A percentile compares a stretch with the other conserved stretches of the same genome.
Conservation (phyloP, 1,140 invertebrate species). For the Procambarus clarkii region DNA sequence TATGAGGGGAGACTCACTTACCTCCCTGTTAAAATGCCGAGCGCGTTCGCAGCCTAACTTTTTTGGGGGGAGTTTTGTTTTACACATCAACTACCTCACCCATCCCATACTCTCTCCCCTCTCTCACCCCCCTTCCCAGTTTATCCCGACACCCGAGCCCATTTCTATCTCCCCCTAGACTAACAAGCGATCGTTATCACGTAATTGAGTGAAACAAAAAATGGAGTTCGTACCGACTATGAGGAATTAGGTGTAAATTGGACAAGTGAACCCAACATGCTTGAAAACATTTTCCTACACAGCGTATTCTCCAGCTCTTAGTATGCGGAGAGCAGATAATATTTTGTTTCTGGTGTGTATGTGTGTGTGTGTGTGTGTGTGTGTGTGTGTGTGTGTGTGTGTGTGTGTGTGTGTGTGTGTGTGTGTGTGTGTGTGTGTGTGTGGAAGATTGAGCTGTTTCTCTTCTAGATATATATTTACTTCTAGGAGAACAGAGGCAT, state of each 20-base stretch:
- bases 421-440: background rate
- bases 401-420: background rate
- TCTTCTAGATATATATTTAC: no score
- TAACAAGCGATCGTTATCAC: conserved; percentile 21
- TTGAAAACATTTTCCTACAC: conserved; percentile 27
- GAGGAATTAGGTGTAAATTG: conserved; percentile 56
- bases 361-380: no score
- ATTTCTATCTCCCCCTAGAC: background rate
- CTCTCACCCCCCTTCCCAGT: no score
- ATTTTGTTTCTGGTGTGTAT: no score
- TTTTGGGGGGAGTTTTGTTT: no score
- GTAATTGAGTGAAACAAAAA: background rate
- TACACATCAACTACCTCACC: no score
- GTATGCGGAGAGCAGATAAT: no score
- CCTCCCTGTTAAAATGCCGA: background rate
- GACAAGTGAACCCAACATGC: background rate
- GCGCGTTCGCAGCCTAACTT: no score
- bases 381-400: no score
- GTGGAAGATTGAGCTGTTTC: background rate
- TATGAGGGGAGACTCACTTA: background rate
- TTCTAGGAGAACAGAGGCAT: no score
- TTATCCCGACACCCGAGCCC: background rate
- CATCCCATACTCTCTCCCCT: no score
- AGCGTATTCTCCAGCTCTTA: conserved; percentile 32
- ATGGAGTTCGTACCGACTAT: background rate